Evolutionary conservation across 2,797 vertebrate species (phyloP), one percentile per base, ranked within the genome.

Genomic region (Trachops cirrhosus): DNA sequence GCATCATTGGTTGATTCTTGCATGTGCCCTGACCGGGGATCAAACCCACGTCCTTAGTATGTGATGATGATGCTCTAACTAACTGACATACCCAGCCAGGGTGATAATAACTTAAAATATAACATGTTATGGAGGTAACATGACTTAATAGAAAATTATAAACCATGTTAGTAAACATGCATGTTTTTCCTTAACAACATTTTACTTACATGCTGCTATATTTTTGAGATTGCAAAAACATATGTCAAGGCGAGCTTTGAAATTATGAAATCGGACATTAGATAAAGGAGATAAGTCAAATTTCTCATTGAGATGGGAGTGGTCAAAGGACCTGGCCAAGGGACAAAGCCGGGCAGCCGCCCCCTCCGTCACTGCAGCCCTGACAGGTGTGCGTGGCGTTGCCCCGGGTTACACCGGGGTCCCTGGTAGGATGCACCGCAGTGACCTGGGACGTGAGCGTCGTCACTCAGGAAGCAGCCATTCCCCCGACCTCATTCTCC

Each of bases 311-410:
- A 96, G 93, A 39, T 71, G 89, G 52, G 0, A 7, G 22, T 77
- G 89, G n/a, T 89, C 14, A 54, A 26, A n/a, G 88, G 73, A 83
- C 59, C 80, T 74, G 93, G 52, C 54, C 86, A 79, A n/a, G 74
- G 80, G 91, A 82, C 57, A 68, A 32, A 39, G 46, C 64, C 91
- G 88, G 71, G 26, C 34, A 34, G 48, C 86, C 22, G 1, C 26
- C 32, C 7, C 74, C 59, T 70, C 41, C 67, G 4, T 75, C 59
- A 22, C 37, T 96, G 82, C 95, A 57, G 59, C 88, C 96, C 78
- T 68, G 96, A 88, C 97, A 93, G 96, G 96, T 96, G 96, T 97
- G 95, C 92, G 92, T 97, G 97, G 97, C 90, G 95, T 98, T 97
- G 46, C 87, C 48, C 6, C 19, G 50, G 97, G 97, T 98, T 97